These are phyloP conservation scores for Ylistrum balloti DNA, from an alignment of 1,140 invertebrate species.

Conservation along the genomic window DNA sequence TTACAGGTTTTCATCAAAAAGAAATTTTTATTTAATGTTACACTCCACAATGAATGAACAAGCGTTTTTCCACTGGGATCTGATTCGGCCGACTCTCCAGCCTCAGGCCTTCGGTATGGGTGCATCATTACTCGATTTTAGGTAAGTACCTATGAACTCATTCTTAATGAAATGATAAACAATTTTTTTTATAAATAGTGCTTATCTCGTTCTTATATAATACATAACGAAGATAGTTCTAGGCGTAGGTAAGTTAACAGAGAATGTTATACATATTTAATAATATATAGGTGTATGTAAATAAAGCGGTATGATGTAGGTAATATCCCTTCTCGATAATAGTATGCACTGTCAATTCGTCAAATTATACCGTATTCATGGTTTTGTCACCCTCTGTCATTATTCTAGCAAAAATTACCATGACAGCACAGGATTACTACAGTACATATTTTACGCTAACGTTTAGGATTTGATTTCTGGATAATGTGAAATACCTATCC, in stretches of 20 bases:
- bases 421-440: not conserved
- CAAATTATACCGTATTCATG: not conserved
- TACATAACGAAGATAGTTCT: not conserved
- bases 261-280: not conserved
- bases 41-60: conserved; percentile 74
- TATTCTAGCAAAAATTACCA: not conserved
- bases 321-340: not conserved
- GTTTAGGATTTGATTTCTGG: not conserved
- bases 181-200: not conserved
- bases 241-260: not conserved
- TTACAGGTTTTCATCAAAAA: conserved; percentile 1
- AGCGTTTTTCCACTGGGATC: conserved; percentile 76
- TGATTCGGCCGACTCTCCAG: conserved; percentile 73
- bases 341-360: conserved; percentile 26
- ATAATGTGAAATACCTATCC: not conserved
- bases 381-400: not conserved
- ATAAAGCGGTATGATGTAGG: not conserved
- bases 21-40: conserved; percentile 27
- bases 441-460: not conserved
- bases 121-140: conserved; percentile 74
- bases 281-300: not conserved
- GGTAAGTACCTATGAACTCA: conserved; percentile 64
- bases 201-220: not conserved
- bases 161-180: not conserved
- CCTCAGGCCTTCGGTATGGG: conserved; percentile 73